Conservation (phyloP, 1,140 invertebrate species). For the Lamellibrachia luymesi region DNA sequence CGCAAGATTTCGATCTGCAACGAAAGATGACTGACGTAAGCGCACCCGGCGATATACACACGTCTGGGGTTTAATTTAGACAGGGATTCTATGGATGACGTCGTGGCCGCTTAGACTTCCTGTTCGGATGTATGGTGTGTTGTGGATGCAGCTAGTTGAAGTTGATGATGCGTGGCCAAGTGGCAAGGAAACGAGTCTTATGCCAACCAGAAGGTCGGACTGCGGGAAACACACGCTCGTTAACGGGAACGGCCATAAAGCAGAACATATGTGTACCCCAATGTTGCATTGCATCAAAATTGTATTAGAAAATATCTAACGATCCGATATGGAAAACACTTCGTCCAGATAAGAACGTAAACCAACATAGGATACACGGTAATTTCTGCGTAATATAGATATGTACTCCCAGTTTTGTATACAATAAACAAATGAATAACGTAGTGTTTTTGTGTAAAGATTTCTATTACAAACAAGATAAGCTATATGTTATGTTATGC, state of each 20-base stretch:
- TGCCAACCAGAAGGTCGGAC: neutral
- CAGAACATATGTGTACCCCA: neutral
- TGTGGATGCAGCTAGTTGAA: neutral
- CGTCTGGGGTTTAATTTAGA: neutral
- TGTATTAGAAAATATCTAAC: neutral
- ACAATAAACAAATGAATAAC: too few relatives aligned
- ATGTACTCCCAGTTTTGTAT: neutral
- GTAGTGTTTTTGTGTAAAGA: too few relatives aligned
- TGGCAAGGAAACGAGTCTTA: neutral
- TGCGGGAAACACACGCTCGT: neutral
- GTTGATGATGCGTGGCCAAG: neutral
- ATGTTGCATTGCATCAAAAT: neutral
- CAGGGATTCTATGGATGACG: neutral
- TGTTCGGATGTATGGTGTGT: neutral
- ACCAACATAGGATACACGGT: neutral
- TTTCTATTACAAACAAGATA: too few relatives aligned
- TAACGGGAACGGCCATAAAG: neutral
- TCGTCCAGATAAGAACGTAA: neutral
- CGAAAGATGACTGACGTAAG: neutral
- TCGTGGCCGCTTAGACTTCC: neutral
- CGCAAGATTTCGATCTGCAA: neutral
- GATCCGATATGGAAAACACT: neutral
- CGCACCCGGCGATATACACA: neutral
- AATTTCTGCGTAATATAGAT: neutral
- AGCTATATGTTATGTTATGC: too few relatives aligned